These are phyloP conservation scores for Enteromius afrohamiltoni DNA, from an alignment of 2,797 vertebrate species.

Conservation along the genomic window DNA sequence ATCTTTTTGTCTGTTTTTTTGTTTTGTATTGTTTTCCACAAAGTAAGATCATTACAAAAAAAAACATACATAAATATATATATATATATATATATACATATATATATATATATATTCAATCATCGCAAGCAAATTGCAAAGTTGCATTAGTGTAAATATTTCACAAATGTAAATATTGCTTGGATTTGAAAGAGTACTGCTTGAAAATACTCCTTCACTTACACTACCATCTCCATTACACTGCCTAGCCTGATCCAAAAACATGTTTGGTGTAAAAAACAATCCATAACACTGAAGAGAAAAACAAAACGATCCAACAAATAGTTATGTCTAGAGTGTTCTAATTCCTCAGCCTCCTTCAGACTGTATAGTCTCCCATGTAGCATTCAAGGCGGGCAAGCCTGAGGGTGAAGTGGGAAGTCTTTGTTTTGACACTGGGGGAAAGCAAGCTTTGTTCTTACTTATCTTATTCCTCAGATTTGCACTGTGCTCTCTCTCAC, in stretches of 20 bases:
- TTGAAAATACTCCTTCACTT: not conserved
- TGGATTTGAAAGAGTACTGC: too few species aligned
- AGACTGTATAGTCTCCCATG: constrained; percentile 60
- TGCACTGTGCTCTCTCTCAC: constrained; percentile 48
- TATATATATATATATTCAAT: not conserved
- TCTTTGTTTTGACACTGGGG: constrained; percentile 74
- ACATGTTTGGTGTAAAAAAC: not conserved
- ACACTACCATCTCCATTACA: not conserved
- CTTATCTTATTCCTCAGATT: constrained; percentile 67
- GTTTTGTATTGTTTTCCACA: not conserved
- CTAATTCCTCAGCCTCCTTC: constrained; percentile 62
- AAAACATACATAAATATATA: too few species aligned
- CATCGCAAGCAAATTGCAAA: not conserved
- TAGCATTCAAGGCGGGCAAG: constrained; percentile 60
- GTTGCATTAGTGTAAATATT: too few species aligned
- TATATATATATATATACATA: too few species aligned
- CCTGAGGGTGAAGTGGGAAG: constrained; percentile 68
- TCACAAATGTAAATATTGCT: too few species aligned
- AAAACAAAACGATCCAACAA: constrained; percentile 42
- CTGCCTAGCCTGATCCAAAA: not conserved
- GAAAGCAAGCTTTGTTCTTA: constrained; percentile 73
- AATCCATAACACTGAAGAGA: not conserved
- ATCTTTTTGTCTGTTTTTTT: too few species aligned
- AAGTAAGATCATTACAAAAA: not conserved
- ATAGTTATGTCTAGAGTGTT: constrained; percentile 71